These are phyloP conservation scores for Drosophila cognata DNA, from an alignment of 2,888 invertebrate genomes.

Conservation along the genomic window DNA sequence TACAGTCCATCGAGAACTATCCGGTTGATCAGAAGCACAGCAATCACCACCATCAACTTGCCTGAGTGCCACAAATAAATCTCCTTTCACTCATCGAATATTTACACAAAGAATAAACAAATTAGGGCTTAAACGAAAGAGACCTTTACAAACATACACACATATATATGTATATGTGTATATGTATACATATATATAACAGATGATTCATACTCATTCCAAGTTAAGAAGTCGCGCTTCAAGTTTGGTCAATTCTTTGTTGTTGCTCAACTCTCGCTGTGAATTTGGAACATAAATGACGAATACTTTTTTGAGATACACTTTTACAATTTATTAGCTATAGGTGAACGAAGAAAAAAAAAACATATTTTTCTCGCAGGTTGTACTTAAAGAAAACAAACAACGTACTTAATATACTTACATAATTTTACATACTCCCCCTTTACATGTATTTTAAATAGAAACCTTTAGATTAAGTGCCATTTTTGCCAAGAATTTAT, in stretches of 20 bases:
- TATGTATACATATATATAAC: neutral
- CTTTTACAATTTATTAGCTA: slow-evolving; percentile 9
- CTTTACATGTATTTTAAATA: slow-evolving; percentile 21
- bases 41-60: slow-evolving; percentile 71
- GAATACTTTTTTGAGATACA: slow-evolving; percentile 27
- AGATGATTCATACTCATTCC: slow-evolving; percentile 10
- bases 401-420: slow-evolving; percentile 53
- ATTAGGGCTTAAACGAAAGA: neutral
- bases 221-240: slow-evolving; percentile 2
- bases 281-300: slow-evolving; percentile 12
- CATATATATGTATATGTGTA: neutral
- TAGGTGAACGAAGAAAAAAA: neutral
- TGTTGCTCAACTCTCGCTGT: slow-evolving; percentile 11
- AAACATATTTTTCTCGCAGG: slow-evolving; percentile 38
- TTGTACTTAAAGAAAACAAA: slow-evolving; percentile 52
- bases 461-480: slow-evolving; percentile 41
- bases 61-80: slow-evolving; percentile 37
- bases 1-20: slow-evolving; percentile 84
- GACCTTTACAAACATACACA: neutral
- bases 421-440: neutral
- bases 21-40: slow-evolving; percentile 81
- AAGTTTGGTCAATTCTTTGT: slow-evolving; percentile 4
- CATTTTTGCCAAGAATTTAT: slow-evolving; percentile 38
- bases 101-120: slow-evolving; percentile 13
- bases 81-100: slow-evolving; percentile 10